Conservation (phyloP, 2,113 vertebrate species). For the Cervus canadensis region DNA sequence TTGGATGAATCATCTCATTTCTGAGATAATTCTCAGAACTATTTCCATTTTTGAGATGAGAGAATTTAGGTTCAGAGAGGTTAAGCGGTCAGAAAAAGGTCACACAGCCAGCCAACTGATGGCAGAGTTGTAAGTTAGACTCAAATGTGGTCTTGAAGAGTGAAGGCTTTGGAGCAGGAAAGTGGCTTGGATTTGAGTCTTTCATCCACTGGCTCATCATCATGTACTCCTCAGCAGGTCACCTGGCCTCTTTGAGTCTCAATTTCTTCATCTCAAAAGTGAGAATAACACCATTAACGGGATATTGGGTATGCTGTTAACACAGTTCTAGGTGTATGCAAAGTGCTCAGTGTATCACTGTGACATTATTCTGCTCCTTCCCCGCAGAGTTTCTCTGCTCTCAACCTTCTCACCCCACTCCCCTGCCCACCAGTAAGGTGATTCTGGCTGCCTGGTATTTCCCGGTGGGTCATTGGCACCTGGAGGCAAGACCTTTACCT, state of each 20-base stretch:
- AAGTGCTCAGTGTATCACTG: not conserved
- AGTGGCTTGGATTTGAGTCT: not conserved
- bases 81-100: not conserved
- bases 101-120: not conserved
- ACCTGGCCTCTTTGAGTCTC: not conserved
- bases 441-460: not conserved
- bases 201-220: not conserved
- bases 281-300: not conserved
- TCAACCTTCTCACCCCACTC: not conserved
- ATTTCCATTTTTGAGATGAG: not conserved
- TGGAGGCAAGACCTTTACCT: not conserved
- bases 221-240: not conserved
- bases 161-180: not conserved
- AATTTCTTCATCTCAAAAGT: not conserved
- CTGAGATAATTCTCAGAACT: not conserved
- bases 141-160: not conserved
- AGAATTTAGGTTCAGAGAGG: not conserved
- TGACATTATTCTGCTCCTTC: too few relatives aligned
- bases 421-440: not conserved
- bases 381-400: not conserved
- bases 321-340: not conserved
- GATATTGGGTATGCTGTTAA: not conserved
- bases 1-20: not conserved
- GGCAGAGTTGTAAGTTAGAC: not conserved
- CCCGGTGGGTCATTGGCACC: not conserved